Base-by-base conservation (phyloP, 2,797 vertebrate genomes). In the Alosa sapidissima region DNA sequence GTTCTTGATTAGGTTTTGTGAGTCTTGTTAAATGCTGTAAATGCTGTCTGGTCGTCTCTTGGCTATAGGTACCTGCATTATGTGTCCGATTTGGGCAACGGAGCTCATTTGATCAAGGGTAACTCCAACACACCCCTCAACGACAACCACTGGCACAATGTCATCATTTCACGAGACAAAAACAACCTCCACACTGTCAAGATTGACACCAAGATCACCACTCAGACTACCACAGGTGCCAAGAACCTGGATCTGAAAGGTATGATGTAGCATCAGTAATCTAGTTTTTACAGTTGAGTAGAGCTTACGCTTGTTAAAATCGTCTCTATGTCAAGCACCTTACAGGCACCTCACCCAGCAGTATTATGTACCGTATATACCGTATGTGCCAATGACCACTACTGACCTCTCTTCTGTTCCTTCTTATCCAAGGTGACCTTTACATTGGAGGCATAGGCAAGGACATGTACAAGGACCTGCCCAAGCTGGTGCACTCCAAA, bases 131-230 rank as follows among this genome's bases (percentile, higher is more conserved):
- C 97, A 87, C 97, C 97, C 52, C 94, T 99, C 16, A 99, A 99
- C 81, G 98, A 99, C 94, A 99, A 99, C 93, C 97, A 99, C 92
- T 99, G 98, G 98, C 98, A 99, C 89, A 99, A 99, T 0, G 98
- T 99, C 86, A 98, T 99, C 95, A 98, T 99, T 90, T 99, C 98
- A 51, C 91, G 98, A 82, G 98, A 99, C 91, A 98, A 96, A 75
- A 99, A 97, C 95, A 99, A 99, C 88, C 96, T 99, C 52, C 98
- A 99, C 91, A 99, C 97, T 0, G 98, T 99, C 82, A 99, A 99
- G 93, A 99, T 99, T 16, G 98, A 99, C 94, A 99, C 97, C 21
- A 99, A 99, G 94, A 97, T 99, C 93, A 99, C 98, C 68, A 99
- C 98, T 0, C 98, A 99, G 91, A 99, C 98, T 91, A 99, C 98